Evolutionary conservation across 2,888 invertebrate genomes (phyloP), one percentile per base, ranked within the genome.

Genomic region (Lycophotia porphyrea): DNA sequence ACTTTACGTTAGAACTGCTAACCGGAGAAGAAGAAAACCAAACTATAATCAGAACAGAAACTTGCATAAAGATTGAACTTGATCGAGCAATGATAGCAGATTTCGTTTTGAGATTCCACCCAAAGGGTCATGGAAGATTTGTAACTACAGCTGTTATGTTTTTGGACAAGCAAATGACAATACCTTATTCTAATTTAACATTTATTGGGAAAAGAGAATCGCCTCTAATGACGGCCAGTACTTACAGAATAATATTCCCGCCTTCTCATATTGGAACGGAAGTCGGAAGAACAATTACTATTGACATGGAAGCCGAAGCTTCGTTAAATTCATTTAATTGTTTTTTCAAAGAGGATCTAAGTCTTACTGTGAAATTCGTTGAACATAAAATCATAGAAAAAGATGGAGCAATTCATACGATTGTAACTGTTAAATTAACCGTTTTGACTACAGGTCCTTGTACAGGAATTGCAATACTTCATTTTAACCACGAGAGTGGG

Each of bases 171-270:
- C 88, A 93, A 66, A 92, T 94, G 93, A 91, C 91, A 36, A 90
- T 91, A 71, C 95, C 96, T 1, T 96, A 94, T 85, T 93, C 89
- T 74, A 96, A 96, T 88, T 90, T 96, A 76, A 95, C 94, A 61
- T 96, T 96, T 88, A 78, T 89, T 81, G 96, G 96, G 71, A 92
- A 86, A 88, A 90, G 91, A 60, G 91, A 92, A 87, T 89, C 90
- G 11, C 92, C 94, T 44, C 72, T 80, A 44, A 93, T 96, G 92
- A 91, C 78, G 64, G 90, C 95, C 2, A 93, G 92, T 88, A 88
- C 84, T 27, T 87, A 92, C 74, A 89, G 92, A 81, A 89, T 96
- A 71, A 92, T 95, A 88, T 95, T 95, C 87, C 94, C 96, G n/a
- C 94, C 96, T 9, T 92, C 91, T 82, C 68, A 81, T 49, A 89